Conservation (phyloP, 2,888 invertebrate genomes). For the Drosophila emarginata region DNA sequence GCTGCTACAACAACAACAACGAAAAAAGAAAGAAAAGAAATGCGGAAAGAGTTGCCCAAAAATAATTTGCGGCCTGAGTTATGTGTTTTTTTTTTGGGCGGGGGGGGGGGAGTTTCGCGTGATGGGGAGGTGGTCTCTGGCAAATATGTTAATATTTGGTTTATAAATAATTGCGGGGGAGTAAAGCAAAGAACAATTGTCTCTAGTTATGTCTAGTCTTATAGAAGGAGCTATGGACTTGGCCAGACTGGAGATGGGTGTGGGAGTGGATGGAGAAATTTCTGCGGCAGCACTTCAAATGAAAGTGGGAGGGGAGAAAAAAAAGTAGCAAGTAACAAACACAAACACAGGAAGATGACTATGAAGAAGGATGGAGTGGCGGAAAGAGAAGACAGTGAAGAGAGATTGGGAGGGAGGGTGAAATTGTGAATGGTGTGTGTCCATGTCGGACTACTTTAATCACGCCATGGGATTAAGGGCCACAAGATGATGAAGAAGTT, state of each 20-base stretch:
- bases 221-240: too few relatives aligned
- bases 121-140: too few relatives aligned
- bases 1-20: slow-evolving; percentile 19
- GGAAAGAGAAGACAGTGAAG: not conserved
- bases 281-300: slow-evolving; percentile 48
- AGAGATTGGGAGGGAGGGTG: not conserved
- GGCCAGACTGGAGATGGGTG: not conserved
- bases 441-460: slow-evolving; percentile 69
- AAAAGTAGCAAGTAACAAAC: slow-evolving; percentile 32
- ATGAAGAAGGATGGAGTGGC: not conserved
- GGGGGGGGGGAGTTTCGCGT: too few relatives aligned
- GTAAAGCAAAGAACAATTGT: slow-evolving; percentile 62
- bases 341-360: slow-evolving; percentile 43
- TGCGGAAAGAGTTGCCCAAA: slow-evolving; percentile 41
- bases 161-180: slow-evolving; percentile 62
- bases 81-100: slow-evolving; percentile 49
- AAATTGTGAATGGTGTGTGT: slow-evolving; percentile 13
- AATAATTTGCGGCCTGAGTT: slow-evolving; percentile 60
- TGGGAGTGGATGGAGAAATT: slow-evolving; percentile 7
- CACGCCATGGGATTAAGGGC: slow-evolving; percentile 76
- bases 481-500: slow-evolving; percentile 75
- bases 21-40: slow-evolving; percentile 18
- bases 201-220: slow-evolving; percentile 37
- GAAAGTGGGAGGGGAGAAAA: slow-evolving; percentile 2
- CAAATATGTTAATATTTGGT: slow-evolving; percentile 75